Evolutionary conservation across 2,797 vertebrate species (phyloP).

Genomic region (Bryconaethiops microstoma): DNA sequence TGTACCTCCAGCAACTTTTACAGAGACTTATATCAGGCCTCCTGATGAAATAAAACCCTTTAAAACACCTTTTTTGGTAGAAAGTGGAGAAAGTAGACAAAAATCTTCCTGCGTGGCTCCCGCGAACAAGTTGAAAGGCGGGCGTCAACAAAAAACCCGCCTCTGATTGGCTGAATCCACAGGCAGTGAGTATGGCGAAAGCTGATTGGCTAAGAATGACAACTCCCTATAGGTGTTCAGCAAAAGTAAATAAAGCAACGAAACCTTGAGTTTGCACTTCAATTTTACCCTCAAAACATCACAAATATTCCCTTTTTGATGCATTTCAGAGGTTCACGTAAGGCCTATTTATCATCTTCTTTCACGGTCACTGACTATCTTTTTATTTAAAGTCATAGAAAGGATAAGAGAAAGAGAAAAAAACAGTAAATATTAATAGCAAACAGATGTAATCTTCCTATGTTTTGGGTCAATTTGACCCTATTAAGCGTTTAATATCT

Average conservation of each 20-base stretch:
- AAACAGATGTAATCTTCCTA: too few species aligned
- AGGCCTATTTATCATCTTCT: too few species aligned
- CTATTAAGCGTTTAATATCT: too few species aligned
- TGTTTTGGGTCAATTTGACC: too few species aligned
- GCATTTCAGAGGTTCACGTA: not conserved
- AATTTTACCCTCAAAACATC: not conserved
- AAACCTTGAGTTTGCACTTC: not conserved
- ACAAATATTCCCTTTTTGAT: not conserved
- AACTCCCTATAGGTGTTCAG: not conserved
- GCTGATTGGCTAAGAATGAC: slow-evolving; percentile 61
- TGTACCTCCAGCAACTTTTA: not conserved
- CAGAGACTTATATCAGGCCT: not conserved
- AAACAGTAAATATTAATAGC: too few species aligned
- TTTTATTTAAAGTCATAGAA: too few species aligned
- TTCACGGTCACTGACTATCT: too few species aligned
- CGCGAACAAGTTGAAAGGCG: slow-evolving; percentile 78
- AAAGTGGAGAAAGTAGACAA: too few species aligned
- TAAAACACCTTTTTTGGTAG: not conserved
- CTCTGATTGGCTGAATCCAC: slow-evolving; percentile 63
- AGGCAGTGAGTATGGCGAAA: slow-evolving; percentile 58
- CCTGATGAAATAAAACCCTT: not conserved
- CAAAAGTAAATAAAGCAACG: too few species aligned
- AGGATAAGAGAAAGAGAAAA: too few species aligned
- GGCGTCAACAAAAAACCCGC: slow-evolving; percentile 54
- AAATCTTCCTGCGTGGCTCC: slow-evolving; percentile 68